These are phyloP conservation scores for Clytia hemisphaerica DNA, from an alignment of 30 jellyfish, hydroid and myxozoan genomes.

Conservation along the genomic window DNA sequence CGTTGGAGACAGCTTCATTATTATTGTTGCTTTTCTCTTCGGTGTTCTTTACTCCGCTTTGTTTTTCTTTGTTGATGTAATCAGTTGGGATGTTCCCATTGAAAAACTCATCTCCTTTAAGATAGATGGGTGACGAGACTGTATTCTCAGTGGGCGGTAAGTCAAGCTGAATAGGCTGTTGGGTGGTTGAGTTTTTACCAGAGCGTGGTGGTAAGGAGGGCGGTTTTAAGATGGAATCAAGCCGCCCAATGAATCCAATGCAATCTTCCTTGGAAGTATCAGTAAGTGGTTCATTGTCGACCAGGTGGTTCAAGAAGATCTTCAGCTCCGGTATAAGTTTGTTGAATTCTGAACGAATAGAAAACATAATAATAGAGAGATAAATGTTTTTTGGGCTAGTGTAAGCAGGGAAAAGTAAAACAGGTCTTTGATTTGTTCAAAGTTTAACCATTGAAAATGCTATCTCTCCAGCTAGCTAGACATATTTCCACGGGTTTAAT, in stretches of 20 bases:
- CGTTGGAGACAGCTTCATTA: slow-evolving; percentile 7
- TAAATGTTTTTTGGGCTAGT: background rate
- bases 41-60: slow-evolving; percentile 29
- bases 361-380: background rate
- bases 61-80: too few relatives aligned
- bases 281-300: slow-evolving; percentile 60
- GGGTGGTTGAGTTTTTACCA: slow-evolving; percentile 25
- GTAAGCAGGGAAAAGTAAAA: too few relatives aligned
- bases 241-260: slow-evolving; percentile 38
- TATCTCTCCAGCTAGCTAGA: too few relatives aligned
- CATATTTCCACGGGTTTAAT: too few relatives aligned
- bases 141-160: background rate
- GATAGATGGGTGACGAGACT: background rate
- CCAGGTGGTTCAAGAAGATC: slow-evolving; percentile 46
- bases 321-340: slow-evolving; percentile 64
- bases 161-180: background rate
- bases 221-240: slow-evolving; percentile 54
- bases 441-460: too few relatives aligned
- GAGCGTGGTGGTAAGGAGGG: slow-evolving; percentile 65
- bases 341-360: slow-evolving; percentile 49
- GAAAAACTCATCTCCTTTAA: background rate
- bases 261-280: slow-evolving; percentile 47
- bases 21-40: background rate
- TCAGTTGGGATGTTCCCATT: too few relatives aligned
- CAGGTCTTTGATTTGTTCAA: too few relatives aligned